A percentile compares a stretch with the other conserved stretches of the same genome.
Conservation (phyloP, 2,888 invertebrate genomes). For the Schrankia costaestrigalis region DNA sequence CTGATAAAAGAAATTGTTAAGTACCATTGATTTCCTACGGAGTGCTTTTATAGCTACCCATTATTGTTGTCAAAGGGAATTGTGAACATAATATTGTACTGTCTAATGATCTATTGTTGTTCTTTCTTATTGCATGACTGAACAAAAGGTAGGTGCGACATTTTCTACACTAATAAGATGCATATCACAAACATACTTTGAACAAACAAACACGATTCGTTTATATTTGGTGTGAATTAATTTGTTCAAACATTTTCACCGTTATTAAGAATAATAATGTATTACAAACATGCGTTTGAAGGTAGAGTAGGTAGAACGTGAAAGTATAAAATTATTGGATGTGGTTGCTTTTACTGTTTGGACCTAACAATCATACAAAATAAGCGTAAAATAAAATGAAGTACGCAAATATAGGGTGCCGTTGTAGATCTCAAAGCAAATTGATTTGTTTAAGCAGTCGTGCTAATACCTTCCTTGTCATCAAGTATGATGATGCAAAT, state of each 20-base stretch:
- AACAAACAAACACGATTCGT: constrained; percentile 13
- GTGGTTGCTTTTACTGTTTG: too few relatives aligned
- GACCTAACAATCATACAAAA: too few relatives aligned
- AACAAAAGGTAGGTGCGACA: constrained; percentile 10
- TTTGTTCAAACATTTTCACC: constrained; percentile 27
- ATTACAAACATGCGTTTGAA: too few relatives aligned
- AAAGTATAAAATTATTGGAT: too few relatives aligned
- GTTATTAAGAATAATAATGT: too few relatives aligned
- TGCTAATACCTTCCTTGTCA: too few relatives aligned
- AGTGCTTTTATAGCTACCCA: constrained; percentile 16
- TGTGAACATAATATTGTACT: constrained; percentile 9
- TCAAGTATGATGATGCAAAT: too few relatives aligned
- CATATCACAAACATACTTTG: constrained; percentile 18
- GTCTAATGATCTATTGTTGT: constrained; percentile 11
- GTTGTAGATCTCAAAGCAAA: too few relatives aligned
- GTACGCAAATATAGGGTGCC: too few relatives aligned
- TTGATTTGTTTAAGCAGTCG: too few relatives aligned
- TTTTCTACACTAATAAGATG: constrained; percentile 11
- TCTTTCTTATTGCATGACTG: constrained; percentile 5
- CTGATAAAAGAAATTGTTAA: constrained; percentile 16
- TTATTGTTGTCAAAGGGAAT: constrained; percentile 11
- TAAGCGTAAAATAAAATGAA: too few relatives aligned
- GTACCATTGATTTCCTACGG: constrained; percentile 17
- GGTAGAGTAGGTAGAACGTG: too few relatives aligned
- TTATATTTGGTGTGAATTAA: constrained; percentile 21